Percentiles rank a stretch among this genome's conserved stretches.
phyloP scores from a whole-genome alignment of 2,888 invertebrate genomes.

The Apodemia duryi region DNA sequence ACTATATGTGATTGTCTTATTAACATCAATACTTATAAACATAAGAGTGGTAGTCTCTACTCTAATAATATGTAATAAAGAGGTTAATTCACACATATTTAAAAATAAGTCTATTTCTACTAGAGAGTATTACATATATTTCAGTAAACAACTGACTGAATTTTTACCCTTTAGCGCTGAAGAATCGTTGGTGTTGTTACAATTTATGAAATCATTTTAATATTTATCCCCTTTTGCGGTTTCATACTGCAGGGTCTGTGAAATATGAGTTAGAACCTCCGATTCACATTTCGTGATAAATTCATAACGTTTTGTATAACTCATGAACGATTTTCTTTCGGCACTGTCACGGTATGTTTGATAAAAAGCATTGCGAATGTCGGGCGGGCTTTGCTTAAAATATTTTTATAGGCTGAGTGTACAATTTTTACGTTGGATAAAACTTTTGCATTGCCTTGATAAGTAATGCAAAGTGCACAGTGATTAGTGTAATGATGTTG shows the following conservation, averaged over 20 bases:
- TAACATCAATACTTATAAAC: no score
- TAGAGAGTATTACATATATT: background rate
- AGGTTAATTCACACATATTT: no score
- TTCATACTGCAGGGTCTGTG: background rate
- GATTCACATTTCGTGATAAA: slow-evolving; percentile 18
- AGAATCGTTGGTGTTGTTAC: background rate
- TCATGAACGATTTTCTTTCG: slow-evolving; percentile 21
- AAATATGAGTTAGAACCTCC: background rate
- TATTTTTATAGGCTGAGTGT: background rate
- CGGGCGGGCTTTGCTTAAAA: background rate
- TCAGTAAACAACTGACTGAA: background rate
- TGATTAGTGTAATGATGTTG: no score
- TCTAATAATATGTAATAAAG: no score
- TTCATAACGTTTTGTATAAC: slow-evolving; percentile 5
- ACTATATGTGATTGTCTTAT: no score
- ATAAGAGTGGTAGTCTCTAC: no score
- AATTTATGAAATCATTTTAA: slow-evolving; percentile 6
- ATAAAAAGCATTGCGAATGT: background rate
- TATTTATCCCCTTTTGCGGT: background rate
- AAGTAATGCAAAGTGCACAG: no score
- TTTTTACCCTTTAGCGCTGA: background rate
- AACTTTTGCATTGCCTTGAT: no score
- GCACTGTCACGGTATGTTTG: background rate
- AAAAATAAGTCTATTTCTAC: no score
- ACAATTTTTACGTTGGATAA: no score